Evolutionary conservation across 2,888 invertebrate genomes (phyloP), one percentile per base, ranked within the genome.

Genomic region (Pyrgus malvae): DNA sequence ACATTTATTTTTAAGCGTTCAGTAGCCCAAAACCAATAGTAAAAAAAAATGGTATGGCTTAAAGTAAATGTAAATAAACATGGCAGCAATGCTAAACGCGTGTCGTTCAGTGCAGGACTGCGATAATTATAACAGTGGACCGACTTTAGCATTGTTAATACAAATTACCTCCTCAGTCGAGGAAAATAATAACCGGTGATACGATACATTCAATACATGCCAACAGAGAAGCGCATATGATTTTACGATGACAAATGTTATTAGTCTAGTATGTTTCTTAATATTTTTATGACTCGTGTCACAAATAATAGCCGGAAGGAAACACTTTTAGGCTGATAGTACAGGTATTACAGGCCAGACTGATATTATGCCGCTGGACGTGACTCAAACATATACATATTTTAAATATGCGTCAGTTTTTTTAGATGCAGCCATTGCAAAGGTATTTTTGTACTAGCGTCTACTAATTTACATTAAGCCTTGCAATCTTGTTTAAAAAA

Each of bases 101-200:
- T 69, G 68, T 69, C 70, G 72, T 70, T 75, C 72, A 72, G 71
- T 69, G 72, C 69, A 69, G 71, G 71, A 72, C 72, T 65, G 72
- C 72, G 75, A 77, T 83, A 80, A 83, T 82, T 82, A 79, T 66
- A 73, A n/a, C 66, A 63, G 61, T 65, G 68, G 74, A 76, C 72
- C 67, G 66, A 74, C 71, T 71, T 71, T 70, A 62, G 64, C 69
- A 69, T 67, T 69, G 66, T 69, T 63, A 58, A 64, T 58, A 59
- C 63, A 64, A 64, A 65, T 69, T 72, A 69, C 66, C 63, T 58
- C 54, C 56, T 7, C 46, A 17, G 38, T 62, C 45, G 61, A 68
- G 69, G 69, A 66, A 72, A 67, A 61, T 61, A 56, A 48, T 54
- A 51, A 55, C 53, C 40, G 53, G 53, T 48, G 53, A 61, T 61